These are phyloP conservation scores for Lonchura striata DNA, from an alignment of 2,113 vertebrate genomes.

Conservation along the genomic window DNA sequence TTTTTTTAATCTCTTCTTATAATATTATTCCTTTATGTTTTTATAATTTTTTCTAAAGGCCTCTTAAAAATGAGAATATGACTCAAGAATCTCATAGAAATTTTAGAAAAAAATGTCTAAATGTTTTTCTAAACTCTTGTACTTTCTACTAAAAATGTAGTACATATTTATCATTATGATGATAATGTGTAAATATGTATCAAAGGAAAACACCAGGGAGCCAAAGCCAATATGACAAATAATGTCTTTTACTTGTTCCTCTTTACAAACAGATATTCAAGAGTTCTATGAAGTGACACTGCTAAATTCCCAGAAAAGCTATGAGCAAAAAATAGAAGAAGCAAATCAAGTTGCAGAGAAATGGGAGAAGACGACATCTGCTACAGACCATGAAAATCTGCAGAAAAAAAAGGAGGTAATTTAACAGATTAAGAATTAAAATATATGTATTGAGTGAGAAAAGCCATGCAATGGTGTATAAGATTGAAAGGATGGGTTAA, in stretches of 20 bases:
- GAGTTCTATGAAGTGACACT: slow-evolving; percentile 95
- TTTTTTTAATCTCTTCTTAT: neutral
- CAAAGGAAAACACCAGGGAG: neutral
- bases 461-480: neutral
- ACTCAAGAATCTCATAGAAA: neutral
- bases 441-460: neutral
- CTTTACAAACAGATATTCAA: slow-evolving; percentile 87
- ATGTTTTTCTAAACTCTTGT: neutral
- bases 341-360: slow-evolving; percentile 85
- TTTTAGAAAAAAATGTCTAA: neutral
- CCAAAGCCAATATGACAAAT: neutral
- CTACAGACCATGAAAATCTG: slow-evolving; percentile 59
- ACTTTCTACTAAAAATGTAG: neutral
- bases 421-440: neutral
- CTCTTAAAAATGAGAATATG: neutral
- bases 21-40: neutral
- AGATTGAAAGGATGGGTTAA: neutral
- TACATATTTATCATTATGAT: neutral
- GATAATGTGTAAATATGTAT: neutral
- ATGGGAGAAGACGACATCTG: slow-evolving; percentile 82
- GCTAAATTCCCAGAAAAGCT: slow-evolving; percentile 89
- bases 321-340: slow-evolving; percentile 89
- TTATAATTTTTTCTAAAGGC: neutral
- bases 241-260: slow-evolving; percentile 21
- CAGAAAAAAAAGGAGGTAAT: slow-evolving; percentile 73